Evolutionary conservation across 2,113 vertebrate genomes (phyloP).

Genomic region (Siphamia tubifer): DNA sequence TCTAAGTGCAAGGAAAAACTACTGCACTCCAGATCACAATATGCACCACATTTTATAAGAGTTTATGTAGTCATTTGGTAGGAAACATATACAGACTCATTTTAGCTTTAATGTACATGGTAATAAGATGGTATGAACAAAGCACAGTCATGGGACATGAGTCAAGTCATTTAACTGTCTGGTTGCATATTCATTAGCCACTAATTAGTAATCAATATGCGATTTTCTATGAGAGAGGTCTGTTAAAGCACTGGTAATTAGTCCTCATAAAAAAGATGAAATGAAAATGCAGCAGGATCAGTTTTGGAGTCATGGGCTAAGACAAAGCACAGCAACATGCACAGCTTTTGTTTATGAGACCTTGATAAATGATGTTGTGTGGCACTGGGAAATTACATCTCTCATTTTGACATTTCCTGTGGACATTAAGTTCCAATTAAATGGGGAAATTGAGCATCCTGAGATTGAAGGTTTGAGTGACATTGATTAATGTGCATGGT

Average conservation of each 20-base stretch:
- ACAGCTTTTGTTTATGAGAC: conserved; percentile 65
- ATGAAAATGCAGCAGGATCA: conserved; percentile 62
- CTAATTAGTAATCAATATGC: conserved; percentile 78
- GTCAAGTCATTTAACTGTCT: conserved; percentile 53
- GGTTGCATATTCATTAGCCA: conserved; percentile 70
- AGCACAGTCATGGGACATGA: conserved; percentile 46
- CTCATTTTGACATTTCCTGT: conserved; percentile 67
- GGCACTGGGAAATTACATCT: conserved; percentile 67
- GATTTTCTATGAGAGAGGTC: conserved; percentile 66
- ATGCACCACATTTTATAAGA: no score
- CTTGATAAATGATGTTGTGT: conserved; percentile 67
- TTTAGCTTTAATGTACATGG: no score
- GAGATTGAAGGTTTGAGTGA: conserved; percentile 59
- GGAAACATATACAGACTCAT: no score
- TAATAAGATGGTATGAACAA: no score
- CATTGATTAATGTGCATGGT: conserved; percentile 48
- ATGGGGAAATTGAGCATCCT: conserved; percentile 63
- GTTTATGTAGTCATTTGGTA: no score
- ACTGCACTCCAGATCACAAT: no score
- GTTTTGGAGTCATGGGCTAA: conserved; percentile 30
- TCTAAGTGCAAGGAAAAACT: no score
- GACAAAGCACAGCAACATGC: conserved; percentile 12
- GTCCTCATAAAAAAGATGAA: conserved; percentile 53
- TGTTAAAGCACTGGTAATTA: conserved; percentile 67
- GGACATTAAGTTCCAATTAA: conserved; percentile 75